Percentiles rank a stretch among this genome's conserved stretches.
These are phyloP conservation scores for Danaus plexippus DNA, from an alignment of 1,140 invertebrate species.

Conservation along the genomic window DNA sequence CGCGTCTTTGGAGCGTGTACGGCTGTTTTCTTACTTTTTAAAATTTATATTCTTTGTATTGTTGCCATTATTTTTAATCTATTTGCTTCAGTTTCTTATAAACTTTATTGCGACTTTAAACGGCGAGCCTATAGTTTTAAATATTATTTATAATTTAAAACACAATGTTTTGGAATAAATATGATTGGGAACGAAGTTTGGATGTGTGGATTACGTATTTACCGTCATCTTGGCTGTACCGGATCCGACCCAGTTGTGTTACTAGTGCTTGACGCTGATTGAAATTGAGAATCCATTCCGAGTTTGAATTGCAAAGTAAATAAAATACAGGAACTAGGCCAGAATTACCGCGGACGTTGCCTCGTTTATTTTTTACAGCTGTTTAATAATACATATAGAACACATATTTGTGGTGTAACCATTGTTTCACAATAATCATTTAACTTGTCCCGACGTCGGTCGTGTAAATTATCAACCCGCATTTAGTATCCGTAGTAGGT, in stretches of 20 bases:
- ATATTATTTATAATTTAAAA: constrained; percentile 4
- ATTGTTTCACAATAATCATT: too few relatives aligned
- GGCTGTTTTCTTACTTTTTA: constrained; percentile 37
- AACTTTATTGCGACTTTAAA: constrained; percentile 1
- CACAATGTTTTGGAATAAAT: too few relatives aligned
- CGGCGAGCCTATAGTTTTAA: not conserved
- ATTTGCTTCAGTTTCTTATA: constrained; percentile 9
- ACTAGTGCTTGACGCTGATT: constrained; percentile 27
- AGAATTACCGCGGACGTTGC: constrained; percentile 36
- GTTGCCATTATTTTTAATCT: constrained; percentile 31
- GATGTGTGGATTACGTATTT: constrained; percentile 31
- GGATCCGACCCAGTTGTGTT: constrained; percentile 39
- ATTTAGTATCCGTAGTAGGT: too few relatives aligned
- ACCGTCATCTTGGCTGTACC: constrained; percentile 22
- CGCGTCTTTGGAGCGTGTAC: constrained; percentile 41
- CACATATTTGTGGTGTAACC: too few relatives aligned
- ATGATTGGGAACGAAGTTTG: constrained; percentile 8
- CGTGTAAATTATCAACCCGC: too few relatives aligned
- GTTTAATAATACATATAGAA: constrained; percentile 28
- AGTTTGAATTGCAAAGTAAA: constrained; percentile 33
- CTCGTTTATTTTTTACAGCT: constrained; percentile 25
- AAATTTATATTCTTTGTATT: constrained; percentile 26
- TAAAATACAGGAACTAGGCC: constrained; percentile 39
- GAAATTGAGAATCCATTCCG: constrained; percentile 34
- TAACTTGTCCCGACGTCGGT: too few relatives aligned